A percentile compares a stretch with the other conserved stretches of the same genome.
Conservation (phyloP, 2,113 vertebrate species). For the Alouatta palliata region DNA sequence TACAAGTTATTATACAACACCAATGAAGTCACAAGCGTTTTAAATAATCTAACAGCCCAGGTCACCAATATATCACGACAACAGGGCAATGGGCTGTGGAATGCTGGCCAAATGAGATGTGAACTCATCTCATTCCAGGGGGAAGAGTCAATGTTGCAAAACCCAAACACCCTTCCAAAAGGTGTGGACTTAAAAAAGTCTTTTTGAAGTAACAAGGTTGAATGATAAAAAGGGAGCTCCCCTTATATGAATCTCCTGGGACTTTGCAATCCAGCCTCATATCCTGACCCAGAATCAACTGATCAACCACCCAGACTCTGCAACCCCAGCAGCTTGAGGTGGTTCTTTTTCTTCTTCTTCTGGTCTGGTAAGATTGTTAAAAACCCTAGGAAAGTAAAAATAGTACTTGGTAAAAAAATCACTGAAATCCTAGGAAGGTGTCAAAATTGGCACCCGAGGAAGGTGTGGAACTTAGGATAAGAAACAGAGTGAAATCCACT, state of each 20-base stretch:
- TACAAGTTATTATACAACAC: background rate
- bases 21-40: too few relatives aligned
- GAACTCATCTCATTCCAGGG: background rate
- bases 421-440: conserved; percentile 68
- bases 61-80: background rate
- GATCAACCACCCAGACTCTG: background rate
- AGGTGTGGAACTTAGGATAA: conserved; percentile 52
- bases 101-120: background rate
- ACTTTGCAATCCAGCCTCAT: background rate
- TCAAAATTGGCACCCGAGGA: conserved; percentile 62
- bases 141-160: background rate
- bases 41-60: background rate
- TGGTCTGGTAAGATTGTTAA: conserved; percentile 65
- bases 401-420: conserved; percentile 62
- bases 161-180: background rate
- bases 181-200: background rate
- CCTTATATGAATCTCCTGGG: too few relatives aligned
- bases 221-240: background rate
- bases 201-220: background rate
- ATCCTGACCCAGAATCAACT: background rate
- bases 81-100: background rate
- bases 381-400: conserved; percentile 62
- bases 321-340: background rate
- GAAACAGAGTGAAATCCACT: conserved; percentile 14
- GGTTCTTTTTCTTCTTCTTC: background rate